Base-by-base conservation (phyloP, 2,888 invertebrate species). In the Andrena minutula region DNA sequence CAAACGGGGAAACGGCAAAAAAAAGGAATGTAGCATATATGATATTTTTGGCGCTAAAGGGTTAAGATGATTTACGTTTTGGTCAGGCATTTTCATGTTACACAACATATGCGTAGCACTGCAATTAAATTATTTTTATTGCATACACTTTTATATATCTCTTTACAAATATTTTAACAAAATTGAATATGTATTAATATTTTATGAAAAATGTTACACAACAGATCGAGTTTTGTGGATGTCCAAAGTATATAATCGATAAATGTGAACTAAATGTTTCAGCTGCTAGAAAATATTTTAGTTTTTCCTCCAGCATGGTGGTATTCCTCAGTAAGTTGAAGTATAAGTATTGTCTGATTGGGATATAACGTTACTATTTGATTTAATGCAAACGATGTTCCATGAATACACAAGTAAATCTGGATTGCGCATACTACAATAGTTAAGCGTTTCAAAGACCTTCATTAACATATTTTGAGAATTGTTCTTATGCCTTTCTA, bases 401-500 rank as follows among this genome's bases (percentile, higher is more conserved):
- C 12, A 1, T 4, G 4, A 1, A 12, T 41, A 28, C 5, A 53
- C 26, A 65, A 2, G 56, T 56, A 66, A 35, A 61, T 41, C 30
- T 10, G 2, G n/a, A 12, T 41, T 1, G 41, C 20, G 5, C n/a
- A 68, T 49, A 20, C 60, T 69, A 69, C 12, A 63, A 35, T 28
- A 23, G 2, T 35, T 68, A 7, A n/a, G 7, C 2, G 3, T 75
- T 66, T 12, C 26, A 41, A 53, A 28, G 47, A 20, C 53, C 35
- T 26, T 68, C 12, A 30, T 70, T 69, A 58, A 56, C 5, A 64
- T 79, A 75, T 71, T 51, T 71, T 68, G 61, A 73, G 53, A 61
- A 30, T 23, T 30, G 2, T 35, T 47, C 10, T 1, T 30, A 47
- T 32, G 2, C 16, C 12, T 47, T n/a, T 64, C 20, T 53, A 53